Evolutionary conservation across 2,797 vertebrate species (phyloP).

Genomic region (Lates japonicus): DNA sequence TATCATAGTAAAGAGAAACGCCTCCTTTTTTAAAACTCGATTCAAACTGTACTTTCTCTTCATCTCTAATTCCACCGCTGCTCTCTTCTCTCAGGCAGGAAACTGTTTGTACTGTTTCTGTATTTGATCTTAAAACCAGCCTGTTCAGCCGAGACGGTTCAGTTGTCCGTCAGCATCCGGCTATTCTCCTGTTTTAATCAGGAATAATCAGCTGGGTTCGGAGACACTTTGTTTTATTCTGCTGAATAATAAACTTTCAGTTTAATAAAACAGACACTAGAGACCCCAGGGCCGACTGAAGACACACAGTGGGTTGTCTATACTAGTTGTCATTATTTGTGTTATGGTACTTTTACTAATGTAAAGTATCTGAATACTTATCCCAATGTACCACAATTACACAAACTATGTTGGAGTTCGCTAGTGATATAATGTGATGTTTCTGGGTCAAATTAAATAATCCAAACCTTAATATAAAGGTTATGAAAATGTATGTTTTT

Average conservation of each 20-base stretch:
- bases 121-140: conserved; percentile 26
- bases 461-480: too few species aligned
- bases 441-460: too few species aligned
- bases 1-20: conserved; percentile 52
- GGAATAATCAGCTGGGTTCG: background rate
- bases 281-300: background rate
- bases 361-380: too few species aligned
- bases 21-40: conserved; percentile 33
- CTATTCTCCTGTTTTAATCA: background rate
- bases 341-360: too few species aligned
- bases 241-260: background rate
- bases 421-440: too few species aligned
- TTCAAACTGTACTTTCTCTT: conserved; percentile 31
- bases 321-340: too few species aligned
- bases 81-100: conserved; percentile 24
- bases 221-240: background rate
- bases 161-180: conserved; percentile 15
- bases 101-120: conserved; percentile 29
- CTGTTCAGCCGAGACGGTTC: background rate
- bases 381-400: too few species aligned
- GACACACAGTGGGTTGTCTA: background rate
- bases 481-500: too few species aligned
- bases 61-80: conserved; percentile 11
- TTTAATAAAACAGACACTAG: conserved; percentile 1
- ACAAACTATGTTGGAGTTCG: too few species aligned